Evolutionary conservation across 2,888 invertebrate species (phyloP).

Genomic region (Digitonthophagus gazella): DNA sequence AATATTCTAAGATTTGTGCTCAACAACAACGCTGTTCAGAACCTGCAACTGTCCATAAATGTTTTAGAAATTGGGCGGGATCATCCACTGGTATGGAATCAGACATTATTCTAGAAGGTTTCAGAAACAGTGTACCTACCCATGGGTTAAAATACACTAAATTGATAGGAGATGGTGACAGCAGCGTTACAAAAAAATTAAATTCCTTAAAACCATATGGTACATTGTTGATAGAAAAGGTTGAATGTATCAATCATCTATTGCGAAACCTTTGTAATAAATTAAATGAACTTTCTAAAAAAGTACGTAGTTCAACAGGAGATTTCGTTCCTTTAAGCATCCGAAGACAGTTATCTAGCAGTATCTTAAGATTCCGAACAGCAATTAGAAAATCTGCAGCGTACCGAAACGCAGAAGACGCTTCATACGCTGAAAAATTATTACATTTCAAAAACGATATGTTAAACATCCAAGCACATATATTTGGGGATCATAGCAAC

Average conservation of each 20-base stretch:
- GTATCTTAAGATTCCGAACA: too few species aligned
- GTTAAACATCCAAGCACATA: not conserved
- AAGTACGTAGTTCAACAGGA: not conserved
- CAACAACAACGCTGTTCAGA: too few species aligned
- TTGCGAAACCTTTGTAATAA: not conserved
- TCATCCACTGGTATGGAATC: not conserved
- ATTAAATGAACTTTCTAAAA: not conserved
- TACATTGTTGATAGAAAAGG: not conserved
- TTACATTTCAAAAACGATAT: constrained; percentile 1
- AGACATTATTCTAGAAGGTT: not conserved
- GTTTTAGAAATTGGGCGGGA: not conserved
- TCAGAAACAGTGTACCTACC: not conserved
- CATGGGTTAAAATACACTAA: not conserved
- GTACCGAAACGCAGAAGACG: not conserved
- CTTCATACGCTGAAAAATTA: not conserved
- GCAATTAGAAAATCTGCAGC: not conserved
- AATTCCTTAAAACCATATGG: not conserved
- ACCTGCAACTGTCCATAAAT: not conserved
- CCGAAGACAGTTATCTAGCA: not conserved
- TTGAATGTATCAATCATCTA: not conserved
- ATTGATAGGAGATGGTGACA: not conserved
- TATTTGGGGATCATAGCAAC: not conserved
- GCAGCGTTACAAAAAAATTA: not conserved
- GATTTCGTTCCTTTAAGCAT: not conserved
- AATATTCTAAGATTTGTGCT: not conserved